Percentiles rank a stretch among this genome's conserved stretches.
Conservation (phyloP, 2,888 invertebrate species). For the Nysson spinosus region DNA sequence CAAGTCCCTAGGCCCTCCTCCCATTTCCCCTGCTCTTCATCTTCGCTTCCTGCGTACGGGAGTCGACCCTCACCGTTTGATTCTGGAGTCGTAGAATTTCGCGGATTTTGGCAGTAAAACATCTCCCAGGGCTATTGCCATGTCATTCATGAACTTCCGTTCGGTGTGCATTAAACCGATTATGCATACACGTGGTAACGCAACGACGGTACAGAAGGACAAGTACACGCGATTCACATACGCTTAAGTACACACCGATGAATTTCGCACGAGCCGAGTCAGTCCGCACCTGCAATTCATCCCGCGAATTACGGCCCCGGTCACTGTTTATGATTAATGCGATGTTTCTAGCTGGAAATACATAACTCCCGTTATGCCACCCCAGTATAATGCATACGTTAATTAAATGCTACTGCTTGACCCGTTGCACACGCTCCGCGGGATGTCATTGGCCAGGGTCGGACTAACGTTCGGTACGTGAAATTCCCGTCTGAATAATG, state of each 20-base stretch:
- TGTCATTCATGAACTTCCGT: constrained; percentile 47
- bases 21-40: too few species aligned
- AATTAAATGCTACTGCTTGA: constrained; percentile 49
- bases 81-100: too few species aligned
- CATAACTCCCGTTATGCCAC: constrained; percentile 14
- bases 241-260: constrained; percentile 41
- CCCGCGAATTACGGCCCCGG: constrained; percentile 37
- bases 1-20: too few species aligned
- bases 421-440: constrained; percentile 19
- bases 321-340: constrained; percentile 58
- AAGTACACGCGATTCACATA: too few species aligned
- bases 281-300: constrained; percentile 36
- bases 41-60: too few species aligned
- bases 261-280: constrained; percentile 31
- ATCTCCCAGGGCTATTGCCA: constrained; percentile 15
- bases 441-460: constrained; percentile 46
- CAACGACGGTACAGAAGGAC: too few species aligned
- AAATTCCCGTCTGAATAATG: constrained; percentile 32
- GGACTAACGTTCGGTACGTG: constrained; percentile 19
- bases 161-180: constrained; percentile 44
- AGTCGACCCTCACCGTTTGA: too few species aligned
- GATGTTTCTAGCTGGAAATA: constrained; percentile 42
- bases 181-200: constrained; percentile 17
- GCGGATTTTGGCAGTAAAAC: constrained; percentile 11
- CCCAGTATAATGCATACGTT: constrained; percentile 53